Percentiles rank a stretch among this genome's conserved stretches.
Conservation (phyloP, 2,888 invertebrate species). For the Autographa gamma region DNA sequence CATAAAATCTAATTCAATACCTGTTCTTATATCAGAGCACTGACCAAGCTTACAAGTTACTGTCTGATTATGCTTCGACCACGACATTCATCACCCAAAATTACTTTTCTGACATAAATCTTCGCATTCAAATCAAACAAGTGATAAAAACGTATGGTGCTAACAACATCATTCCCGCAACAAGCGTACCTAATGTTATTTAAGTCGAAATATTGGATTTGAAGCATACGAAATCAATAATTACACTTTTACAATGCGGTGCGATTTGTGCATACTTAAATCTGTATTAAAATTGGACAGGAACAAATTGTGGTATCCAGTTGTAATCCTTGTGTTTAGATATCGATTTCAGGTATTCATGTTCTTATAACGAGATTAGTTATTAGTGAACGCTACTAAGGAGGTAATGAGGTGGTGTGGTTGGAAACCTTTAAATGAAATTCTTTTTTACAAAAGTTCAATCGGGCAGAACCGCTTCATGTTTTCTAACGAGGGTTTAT, state of each 20-base stretch:
- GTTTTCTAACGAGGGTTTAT: too few relatives aligned
- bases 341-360: slow-evolving; percentile 42
- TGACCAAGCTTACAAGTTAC: slow-evolving; percentile 32
- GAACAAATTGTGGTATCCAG: slow-evolving; percentile 49
- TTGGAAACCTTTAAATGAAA: background rate
- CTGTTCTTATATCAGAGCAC: background rate
- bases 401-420: slow-evolving; percentile 15
- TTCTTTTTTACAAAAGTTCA: background rate
- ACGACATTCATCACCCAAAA: slow-evolving; percentile 65
- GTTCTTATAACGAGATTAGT: slow-evolving; percentile 34
- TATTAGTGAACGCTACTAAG: background rate
- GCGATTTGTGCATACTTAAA: slow-evolving; percentile 63
- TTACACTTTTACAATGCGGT: slow-evolving; percentile 72
- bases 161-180: slow-evolving; percentile 84
- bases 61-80: slow-evolving; percentile 45
- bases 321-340: slow-evolving; percentile 45
- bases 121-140: slow-evolving; percentile 77
- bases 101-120: slow-evolving; percentile 71
- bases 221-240: slow-evolving; percentile 86
- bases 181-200: slow-evolving; percentile 82
- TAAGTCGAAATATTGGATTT: slow-evolving; percentile 81
- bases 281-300: slow-evolving; percentile 50
- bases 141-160: slow-evolving; percentile 74
- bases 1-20: slow-evolving; percentile 5
- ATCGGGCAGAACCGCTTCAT: too few relatives aligned